Conservation (phyloP, 30 jellyfish, hydroid and myxozoan genomes). For the Rhopilema esculentum region DNA sequence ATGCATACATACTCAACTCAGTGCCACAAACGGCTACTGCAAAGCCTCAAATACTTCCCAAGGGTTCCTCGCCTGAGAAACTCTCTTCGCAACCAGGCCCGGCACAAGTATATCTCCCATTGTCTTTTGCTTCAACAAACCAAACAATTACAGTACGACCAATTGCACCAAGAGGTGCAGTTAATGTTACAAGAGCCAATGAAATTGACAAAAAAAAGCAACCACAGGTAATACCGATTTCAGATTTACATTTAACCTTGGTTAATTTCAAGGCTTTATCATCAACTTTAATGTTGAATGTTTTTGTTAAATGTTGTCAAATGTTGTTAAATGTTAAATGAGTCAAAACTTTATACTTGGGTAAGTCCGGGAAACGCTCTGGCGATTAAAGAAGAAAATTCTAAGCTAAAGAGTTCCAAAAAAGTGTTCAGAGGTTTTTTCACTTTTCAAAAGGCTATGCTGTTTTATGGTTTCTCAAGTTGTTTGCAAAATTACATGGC, state of each 20-base stretch:
- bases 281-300: no score
- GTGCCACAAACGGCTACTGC: slow-evolving; percentile 3
- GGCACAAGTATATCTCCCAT: slow-evolving; percentile 52
- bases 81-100: slow-evolving; percentile 11
- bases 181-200: background rate
- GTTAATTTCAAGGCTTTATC: background rate
- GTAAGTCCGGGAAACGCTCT: no score
- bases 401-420: no score
- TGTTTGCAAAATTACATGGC: no score
- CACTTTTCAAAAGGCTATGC: no score
- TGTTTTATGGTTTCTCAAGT: no score
- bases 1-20: slow-evolving; percentile 40
- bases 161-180: slow-evolving; percentile 70
- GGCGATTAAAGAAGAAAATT: no score
- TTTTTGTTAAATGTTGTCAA: no score
- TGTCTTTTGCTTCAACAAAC: slow-evolving; percentile 30
- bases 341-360: no score
- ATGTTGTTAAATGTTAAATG: no score
- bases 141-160: slow-evolving; percentile 60
- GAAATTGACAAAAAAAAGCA: slow-evolving; percentile 52
- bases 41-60: slow-evolving; percentile 42
- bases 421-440: no score
- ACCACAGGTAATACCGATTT: slow-evolving; percentile 13
- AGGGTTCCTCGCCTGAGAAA: slow-evolving; percentile 74
- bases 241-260: background rate